Evolutionary conservation across 2,888 invertebrate genomes (phyloP).

Genomic region (Danaus chrysippus): DNA sequence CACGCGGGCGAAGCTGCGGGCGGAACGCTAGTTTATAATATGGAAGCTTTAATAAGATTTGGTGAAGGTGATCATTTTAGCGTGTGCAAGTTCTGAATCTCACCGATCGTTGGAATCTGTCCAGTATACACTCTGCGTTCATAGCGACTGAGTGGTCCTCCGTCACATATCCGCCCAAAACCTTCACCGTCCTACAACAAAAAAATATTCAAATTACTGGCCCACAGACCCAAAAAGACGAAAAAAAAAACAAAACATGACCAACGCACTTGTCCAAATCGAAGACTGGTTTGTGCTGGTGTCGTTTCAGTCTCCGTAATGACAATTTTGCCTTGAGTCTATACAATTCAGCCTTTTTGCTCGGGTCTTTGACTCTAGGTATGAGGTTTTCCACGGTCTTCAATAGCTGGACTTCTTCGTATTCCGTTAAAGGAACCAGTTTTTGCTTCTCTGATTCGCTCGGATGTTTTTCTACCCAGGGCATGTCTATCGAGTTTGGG

Average conservation of each 20-base stretch:
- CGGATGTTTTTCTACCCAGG: slow-evolving; percentile 53
- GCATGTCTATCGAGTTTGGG: slow-evolving; percentile 54
- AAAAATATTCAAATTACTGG: slow-evolving; percentile 3
- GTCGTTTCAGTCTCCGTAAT: slow-evolving; percentile 61
- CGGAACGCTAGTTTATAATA: too few species aligned
- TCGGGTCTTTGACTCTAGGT: slow-evolving; percentile 51
- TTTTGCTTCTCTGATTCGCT: slow-evolving; percentile 32
- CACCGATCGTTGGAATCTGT: slow-evolving; percentile 72
- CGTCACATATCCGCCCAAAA: slow-evolving; percentile 57
- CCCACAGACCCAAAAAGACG: not conserved
- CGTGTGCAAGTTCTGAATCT: slow-evolving; percentile 23
- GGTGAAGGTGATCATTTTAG: not conserved
- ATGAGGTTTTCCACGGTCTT: slow-evolving; percentile 64
- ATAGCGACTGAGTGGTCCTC: slow-evolving; percentile 48
- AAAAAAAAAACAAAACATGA: not conserved
- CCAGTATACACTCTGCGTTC: slow-evolving; percentile 60
- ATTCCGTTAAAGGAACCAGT: slow-evolving; percentile 57
- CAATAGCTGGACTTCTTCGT: slow-evolving; percentile 68
- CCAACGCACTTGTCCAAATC: slow-evolving; percentile 65
- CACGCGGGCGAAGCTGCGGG: too few species aligned
- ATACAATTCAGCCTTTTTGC: slow-evolving; percentile 47
- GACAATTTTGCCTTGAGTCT: slow-evolving; percentile 56
- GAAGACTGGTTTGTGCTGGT: slow-evolving; percentile 65
- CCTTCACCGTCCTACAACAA: slow-evolving; percentile 50
- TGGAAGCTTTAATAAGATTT: not conserved